A percentile compares a stretch with the other conserved stretches of the same genome.
phyloP scores from a whole-genome alignment of 1,140 invertebrate genomes.

The Hetaerina americana region DNA sequence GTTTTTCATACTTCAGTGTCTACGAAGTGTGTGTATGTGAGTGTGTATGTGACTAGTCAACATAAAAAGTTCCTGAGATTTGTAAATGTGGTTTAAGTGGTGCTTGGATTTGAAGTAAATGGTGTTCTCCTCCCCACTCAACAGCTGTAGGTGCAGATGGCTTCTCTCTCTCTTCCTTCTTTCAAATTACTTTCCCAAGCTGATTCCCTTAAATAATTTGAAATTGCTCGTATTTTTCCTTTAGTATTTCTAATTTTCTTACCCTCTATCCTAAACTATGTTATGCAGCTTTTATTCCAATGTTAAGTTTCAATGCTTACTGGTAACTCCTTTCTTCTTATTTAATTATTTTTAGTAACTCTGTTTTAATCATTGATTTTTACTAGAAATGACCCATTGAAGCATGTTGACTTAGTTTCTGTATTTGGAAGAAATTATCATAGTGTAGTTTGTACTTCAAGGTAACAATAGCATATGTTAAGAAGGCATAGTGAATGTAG shows the following conservation, averaged over 20 bases:
- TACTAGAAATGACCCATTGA: too few species aligned
- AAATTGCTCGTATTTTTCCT: not conserved
- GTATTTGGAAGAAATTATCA: not conserved
- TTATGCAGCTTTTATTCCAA: too few species aligned
- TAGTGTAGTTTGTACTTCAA: not conserved
- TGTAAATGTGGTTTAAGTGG: slow-evolving; percentile 12
- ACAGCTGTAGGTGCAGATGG: not conserved
- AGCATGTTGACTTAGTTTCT: not conserved
- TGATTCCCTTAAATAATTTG: not conserved
- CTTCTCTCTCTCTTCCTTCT: not conserved
- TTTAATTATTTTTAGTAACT: too few species aligned
- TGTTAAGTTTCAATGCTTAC: too few species aligned
- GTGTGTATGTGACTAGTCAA: slow-evolving; percentile 16
- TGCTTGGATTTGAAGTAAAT: slow-evolving; percentile 15
- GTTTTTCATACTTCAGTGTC: not conserved
- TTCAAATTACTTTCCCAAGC: not conserved
- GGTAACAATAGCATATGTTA: not conserved
- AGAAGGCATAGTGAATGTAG: not conserved
- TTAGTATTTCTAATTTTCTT: not conserved
- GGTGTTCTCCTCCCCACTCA: not conserved
- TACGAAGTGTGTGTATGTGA: not conserved
- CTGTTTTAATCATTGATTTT: too few species aligned
- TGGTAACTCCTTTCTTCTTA: too few species aligned
- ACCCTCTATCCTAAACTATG: too few species aligned
- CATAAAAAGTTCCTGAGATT: slow-evolving; percentile 18